Evolutionary conservation across 2,888 invertebrate species (phyloP), one percentile per base, ranked within the genome.

Genomic region (Watsonalla binaria): DNA sequence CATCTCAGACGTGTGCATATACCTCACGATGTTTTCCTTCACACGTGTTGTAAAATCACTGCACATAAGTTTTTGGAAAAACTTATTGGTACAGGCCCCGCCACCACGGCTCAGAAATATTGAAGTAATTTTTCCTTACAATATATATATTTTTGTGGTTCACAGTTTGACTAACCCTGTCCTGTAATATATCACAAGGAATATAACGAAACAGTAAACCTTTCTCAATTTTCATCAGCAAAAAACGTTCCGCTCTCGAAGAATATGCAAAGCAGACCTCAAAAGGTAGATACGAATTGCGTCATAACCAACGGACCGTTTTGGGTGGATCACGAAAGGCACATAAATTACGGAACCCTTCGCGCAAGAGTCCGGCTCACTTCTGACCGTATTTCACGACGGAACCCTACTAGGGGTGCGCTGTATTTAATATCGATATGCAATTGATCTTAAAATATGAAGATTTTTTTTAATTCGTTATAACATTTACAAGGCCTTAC

Each of bases 301-400:
- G 49, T 49, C 49, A 49, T 49, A 49, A 49, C 49, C 37, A 49
- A 49, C 49, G 49, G 37, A 49, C 37, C 49, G 49, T 49, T 24
- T 24, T 14, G 37, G 34, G 49, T 37, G 37, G 49, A 49, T 49
- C 49, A 49, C 49, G 49, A 15, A 39, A 39, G 49, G 37, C 35
- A 35, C 37, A 49, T 49, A 49, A 49, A 49, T 49, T 49, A 11
- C 37, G 49, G 49, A 49, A 49, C 49, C 49, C 49, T 14, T 49
- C 37, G 49, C 49, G 49, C 37, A 15, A 9, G 49, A 49, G 49
- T 37, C 49, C 49, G n/a, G 48, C 24, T 49, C 34, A 37, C 49
- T 49, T 11, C 49, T 49, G 49, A 37, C 49, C 37, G 37, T 39
- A 37, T 37, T 49, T 37, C 49, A 37, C 48, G 35, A 49, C 33